phyloP scores from a whole-genome alignment of 2,888 invertebrate species.

The Thereva unica region DNA sequence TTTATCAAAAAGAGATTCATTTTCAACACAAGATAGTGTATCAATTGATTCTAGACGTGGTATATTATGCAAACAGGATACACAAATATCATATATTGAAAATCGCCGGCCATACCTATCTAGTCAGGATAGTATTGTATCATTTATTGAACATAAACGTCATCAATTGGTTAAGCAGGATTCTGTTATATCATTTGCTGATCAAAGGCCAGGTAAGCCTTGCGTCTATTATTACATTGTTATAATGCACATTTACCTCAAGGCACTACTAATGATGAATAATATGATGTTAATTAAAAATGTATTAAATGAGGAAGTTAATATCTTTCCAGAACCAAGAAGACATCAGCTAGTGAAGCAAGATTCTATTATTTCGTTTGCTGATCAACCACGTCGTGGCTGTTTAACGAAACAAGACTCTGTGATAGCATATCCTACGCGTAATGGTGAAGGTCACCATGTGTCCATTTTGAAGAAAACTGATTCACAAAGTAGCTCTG shows the following conservation, averaged over 20 bases:
- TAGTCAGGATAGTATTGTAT: conserved; percentile 47
- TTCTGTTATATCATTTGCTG: conserved; percentile 58
- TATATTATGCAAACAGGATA: conserved; percentile 49
- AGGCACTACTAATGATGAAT: not conserved
- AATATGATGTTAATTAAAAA: not conserved
- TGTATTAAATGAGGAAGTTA: not conserved
- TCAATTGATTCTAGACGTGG: conserved; percentile 54
- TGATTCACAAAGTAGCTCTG: conserved; percentile 53
- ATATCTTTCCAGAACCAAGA: conserved; percentile 48
- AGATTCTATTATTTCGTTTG: conserved; percentile 58
- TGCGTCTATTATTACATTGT: not conserved
- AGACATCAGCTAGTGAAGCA: conserved; percentile 58
- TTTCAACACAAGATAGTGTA: conserved; percentile 52
- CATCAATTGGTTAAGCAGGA: conserved; percentile 58
- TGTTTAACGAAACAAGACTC: conserved; percentile 56
- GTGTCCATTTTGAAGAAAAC: conserved; percentile 58
- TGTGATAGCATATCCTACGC: conserved; percentile 54
- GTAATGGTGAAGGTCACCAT: conserved; percentile 56
- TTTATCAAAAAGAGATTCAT: conserved; percentile 48
- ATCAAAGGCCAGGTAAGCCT: conserved; percentile 53
- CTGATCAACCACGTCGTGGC: conserved; percentile 55
- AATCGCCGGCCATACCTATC: conserved; percentile 43
- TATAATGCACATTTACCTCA: not conserved
- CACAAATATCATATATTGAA: conserved; percentile 49
- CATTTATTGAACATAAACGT: conserved; percentile 53